These are phyloP conservation scores for Caenorhabditis becei DNA, from an alignment of 2,888 invertebrate species.

Conservation along the genomic window DNA sequence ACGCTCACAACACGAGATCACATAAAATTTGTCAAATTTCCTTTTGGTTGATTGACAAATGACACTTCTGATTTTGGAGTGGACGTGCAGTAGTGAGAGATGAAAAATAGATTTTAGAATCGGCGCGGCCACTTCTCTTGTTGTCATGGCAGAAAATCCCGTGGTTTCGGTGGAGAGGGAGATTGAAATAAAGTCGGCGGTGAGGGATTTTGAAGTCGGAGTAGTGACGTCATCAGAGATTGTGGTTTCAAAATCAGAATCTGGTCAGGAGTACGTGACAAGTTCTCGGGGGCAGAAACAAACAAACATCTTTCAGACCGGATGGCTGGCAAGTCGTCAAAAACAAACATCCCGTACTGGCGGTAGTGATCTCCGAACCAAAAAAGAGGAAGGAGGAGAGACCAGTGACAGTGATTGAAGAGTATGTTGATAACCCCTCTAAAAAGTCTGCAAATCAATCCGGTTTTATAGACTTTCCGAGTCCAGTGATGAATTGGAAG, in stretches of 20 bases:
- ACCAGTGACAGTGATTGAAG: background rate
- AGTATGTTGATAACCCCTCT: background rate
- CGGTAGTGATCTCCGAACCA: background rate
- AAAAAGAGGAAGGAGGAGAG: background rate
- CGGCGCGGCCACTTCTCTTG: background rate
- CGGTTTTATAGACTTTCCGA: slow-evolving; percentile 12
- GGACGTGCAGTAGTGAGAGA: background rate
- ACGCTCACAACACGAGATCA: background rate
- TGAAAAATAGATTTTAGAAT: slow-evolving; percentile 6
- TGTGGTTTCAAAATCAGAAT: too few species aligned
- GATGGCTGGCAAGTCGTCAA: background rate
- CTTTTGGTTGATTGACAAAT: slow-evolving; percentile 19
- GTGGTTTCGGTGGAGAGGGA: background rate
- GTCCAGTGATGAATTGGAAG: background rate
- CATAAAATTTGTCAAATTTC: background rate
- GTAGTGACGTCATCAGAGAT: too few species aligned
- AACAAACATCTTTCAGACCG: background rate
- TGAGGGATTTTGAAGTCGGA: background rate
- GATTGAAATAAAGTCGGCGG: too few species aligned
- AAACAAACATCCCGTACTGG: slow-evolving; percentile 9
- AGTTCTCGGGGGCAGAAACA: background rate
- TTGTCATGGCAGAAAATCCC: background rate
- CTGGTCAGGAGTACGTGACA: background rate
- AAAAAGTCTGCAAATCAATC: too few species aligned
- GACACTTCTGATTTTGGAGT: slow-evolving; percentile 13